Base-by-base conservation (phyloP, 1,140 invertebrate genomes). In the Bombyx mandarina region DNA sequence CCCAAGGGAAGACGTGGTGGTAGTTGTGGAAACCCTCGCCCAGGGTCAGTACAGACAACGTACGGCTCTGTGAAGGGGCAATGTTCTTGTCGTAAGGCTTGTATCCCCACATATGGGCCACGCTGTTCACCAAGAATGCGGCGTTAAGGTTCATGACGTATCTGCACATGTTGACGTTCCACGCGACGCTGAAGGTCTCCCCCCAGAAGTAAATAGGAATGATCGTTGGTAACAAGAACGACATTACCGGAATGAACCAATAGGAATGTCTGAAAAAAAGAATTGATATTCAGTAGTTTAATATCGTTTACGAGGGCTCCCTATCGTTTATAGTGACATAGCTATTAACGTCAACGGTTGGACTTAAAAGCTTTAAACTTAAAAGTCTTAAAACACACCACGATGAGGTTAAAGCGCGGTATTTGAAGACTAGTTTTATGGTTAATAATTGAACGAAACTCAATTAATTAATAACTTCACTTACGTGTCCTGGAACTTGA, bases 81-180 rank as follows among this genome's bases (percentile, higher is more conserved):
- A 94, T 94, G 61, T 71, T 89, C 94, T 91, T 91, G 79, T 98
- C 96, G 75, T 98, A 99, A 0, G 97, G 97, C 74, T 91, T 92
- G 47, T 90, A 90, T 48, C 97, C 97, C 82, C 93, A 96, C 66
- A 95, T 89, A 82, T 98, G 97, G 6, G 96, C 96, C 43, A 93
- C 93, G 65, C 94, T 96, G 79, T 98, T 98, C 0, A 98, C 96
- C 50, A 96, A 85, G 96, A 96, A 98, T 6, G 97, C 98, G 67
- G 92, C 90, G 75, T 99, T 95, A 42, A 98, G 88, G 4, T 91
- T 93, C 61, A 94, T 90, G 26, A 91, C 89, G 82, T 96, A 98
- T 47, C 96, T 90, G 64, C 97, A 90, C 65, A 97, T 79, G 7
- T 92, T 91, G n/a, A 97, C 86, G 78, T 94, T 95, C 86, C 93